A percentile compares a stretch with the other conserved stretches of the same genome.
phyloP scores from a whole-genome alignment of 2,113 vertebrate species.

The Guaruba guarouba region DNA sequence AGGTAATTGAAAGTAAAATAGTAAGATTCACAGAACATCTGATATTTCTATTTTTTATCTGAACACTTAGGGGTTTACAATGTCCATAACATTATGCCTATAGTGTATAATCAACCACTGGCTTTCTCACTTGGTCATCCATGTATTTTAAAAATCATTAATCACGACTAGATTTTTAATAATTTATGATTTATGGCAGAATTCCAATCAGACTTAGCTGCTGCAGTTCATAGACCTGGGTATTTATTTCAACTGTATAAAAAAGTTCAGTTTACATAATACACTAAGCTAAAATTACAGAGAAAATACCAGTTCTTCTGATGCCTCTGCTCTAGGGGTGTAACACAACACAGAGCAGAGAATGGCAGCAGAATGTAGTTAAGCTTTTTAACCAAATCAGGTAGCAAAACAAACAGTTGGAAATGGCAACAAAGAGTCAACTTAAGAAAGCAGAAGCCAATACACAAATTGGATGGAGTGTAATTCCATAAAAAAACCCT shows the following conservation, averaged over 20 bases:
- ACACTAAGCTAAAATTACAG: not conserved
- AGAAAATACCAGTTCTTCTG: not conserved
- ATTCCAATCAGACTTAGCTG: not conserved
- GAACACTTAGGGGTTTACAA: not conserved
- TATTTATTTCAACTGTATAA: not conserved
- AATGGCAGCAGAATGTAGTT: not conserved
- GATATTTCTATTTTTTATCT: conserved; percentile 12
- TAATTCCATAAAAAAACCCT: not conserved
- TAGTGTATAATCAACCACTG: not conserved
- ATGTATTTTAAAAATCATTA: conserved; percentile 4
- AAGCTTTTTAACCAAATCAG: not conserved
- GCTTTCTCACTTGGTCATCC: not conserved
- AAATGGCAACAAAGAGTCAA: not conserved
- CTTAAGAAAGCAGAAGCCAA: not conserved
- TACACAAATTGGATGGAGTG: not conserved
- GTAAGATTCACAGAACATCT: not conserved
- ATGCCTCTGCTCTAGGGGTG: not conserved
- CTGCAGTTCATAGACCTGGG: not conserved
- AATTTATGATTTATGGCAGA: not conserved
- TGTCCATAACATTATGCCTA: not conserved
- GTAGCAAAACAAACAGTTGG: not conserved
- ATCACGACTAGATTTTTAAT: not conserved
- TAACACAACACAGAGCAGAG: not conserved
- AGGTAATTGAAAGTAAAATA: conserved; percentile 43
- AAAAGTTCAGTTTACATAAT: not conserved